Base-by-base conservation (phyloP, 1,140 invertebrate species). In the Coelopa frigida region DNA sequence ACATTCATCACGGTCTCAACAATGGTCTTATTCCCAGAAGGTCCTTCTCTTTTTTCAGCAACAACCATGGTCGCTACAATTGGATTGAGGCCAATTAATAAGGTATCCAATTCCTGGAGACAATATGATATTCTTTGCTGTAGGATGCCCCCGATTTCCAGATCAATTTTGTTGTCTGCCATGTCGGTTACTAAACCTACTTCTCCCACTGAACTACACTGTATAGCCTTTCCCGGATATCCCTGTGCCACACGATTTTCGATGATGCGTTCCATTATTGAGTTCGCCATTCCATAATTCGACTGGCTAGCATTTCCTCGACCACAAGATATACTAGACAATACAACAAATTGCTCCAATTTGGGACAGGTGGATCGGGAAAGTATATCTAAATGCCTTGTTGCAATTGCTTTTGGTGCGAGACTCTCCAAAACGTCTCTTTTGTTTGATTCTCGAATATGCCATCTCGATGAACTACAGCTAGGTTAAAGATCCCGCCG, bases 291-390 rank as follows among this genome's bases (percentile, higher is more conserved):
- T 27, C 82, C 91, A 65, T 95, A 94, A 69, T 93, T 94, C 0
- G 84, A 80, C 70, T 94, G 90, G 3, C 90, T 90, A 32, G 82
- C 79, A 69, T 94, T 94, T 48, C 91, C 91, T 37, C 87, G 76
- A 5, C 89, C 90, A 68, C 88, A 91, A 22, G 83, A 85, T 4
- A 94, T 84, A 36, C 87, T 91, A 2, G 90, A 94, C 69, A 94
- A 94, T 18, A 89, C 79, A 4, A 84, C 79, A 54, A 85, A 85
- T 53, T 80, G 74, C 66, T 75, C 70, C 18, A 83, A 57, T 14
- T 71, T 35, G 0, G 78, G 79, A 50, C 81, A 83, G 14, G 75
- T 46, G 44, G 62, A 72, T 32, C 76, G 74, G 0, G 79, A 78
- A 5, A 78, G 29, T 49, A 74, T 70, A 56, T 84, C 82, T 45